Evolutionary conservation across 2,797 vertebrate species (phyloP).

Genomic region (Paramormyrops hopkinsi): DNA sequence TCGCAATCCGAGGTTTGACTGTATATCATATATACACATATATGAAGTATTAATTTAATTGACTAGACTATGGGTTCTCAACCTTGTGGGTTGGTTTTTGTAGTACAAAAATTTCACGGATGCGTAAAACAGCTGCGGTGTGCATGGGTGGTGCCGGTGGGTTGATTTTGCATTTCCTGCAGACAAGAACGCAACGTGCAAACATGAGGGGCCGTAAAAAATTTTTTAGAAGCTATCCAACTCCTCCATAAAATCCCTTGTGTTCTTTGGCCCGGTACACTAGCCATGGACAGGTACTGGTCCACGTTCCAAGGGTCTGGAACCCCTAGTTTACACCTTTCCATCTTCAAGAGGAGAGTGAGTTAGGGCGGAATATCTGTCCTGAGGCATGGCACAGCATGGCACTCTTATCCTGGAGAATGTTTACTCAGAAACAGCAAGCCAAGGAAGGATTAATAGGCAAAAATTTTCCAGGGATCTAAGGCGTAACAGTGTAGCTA

Average conservation of each 20-base stretch:
- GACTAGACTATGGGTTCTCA: not conserved
- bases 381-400: not conserved
- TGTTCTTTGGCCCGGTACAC: not conserved
- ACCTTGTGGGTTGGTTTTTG: not conserved
- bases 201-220: not conserved
- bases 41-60: not conserved
- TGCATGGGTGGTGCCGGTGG: not conserved
- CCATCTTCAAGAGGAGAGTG: not conserved
- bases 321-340: not conserved
- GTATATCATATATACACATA: not conserved
- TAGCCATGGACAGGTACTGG: not conserved
- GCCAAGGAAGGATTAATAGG: constrained; percentile 44
- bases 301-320: not conserved
- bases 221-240: not conserved
- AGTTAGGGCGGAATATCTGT: not conserved
- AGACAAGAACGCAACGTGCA: not conserved
- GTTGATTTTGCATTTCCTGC: not conserved
- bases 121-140: not conserved
- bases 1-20: too few relatives aligned
- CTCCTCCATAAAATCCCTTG: not conserved
- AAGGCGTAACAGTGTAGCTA: constrained; percentile 42
- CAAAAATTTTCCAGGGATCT: constrained; percentile 43
- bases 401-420: not conserved
- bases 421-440: constrained; percentile 57
- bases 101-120: not conserved